Base-by-base conservation (phyloP, 2,113 vertebrate genomes). In the Chlorodrepanis virens region DNA sequence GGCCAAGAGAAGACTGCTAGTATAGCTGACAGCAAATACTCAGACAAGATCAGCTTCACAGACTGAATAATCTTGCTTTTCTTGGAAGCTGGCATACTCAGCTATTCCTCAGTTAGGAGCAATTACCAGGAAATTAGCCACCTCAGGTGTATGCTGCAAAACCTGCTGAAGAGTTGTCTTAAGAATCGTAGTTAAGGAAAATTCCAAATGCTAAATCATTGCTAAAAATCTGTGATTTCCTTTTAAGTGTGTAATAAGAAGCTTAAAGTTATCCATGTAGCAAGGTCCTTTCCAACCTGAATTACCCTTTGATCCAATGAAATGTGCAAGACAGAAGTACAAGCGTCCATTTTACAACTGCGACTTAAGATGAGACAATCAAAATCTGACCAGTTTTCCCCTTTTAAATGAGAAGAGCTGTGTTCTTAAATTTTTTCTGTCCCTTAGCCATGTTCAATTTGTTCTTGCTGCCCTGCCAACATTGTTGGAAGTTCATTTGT, bases 331-430 rank as follows among this genome's bases (percentile, higher is more conserved):
- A 31, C 35, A 52, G n/a, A 83, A 85, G 11, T 20, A 68, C 15
- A 83, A 80, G 35, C 0, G 0, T 8, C 11, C 12, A 13, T 78
- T 93, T 63, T 70, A 35, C 47, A 83, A 47, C 0, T 19, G 50
- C 44, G 78, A 61, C 16, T 35, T 63, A 18, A 60, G 35, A 57
- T 3, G 5, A 50, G 27, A 65, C 0, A 0, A 67, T 21, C 15
- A 84, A 94, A 67, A 53, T 45, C 21, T 44, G 52, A 59, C 22
- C 40, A 40, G 14, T 44, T 75, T 47, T 33, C 33, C 10, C 21
- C 11, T 64, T 22, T 29, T 29, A 87, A 75, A 57, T 13, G 20
- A 54, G 9, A 14, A 14, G 8, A 75, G 40, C 31, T 2, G 12
- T 10, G 12, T 24, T 87, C 35, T 45, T 67, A 23, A 49, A 24